Percentiles rank a stretch among this genome's conserved stretches.
These are phyloP conservation scores for Tyto alba DNA, from an alignment of 2,113 vertebrate genomes.

Conservation along the genomic window DNA sequence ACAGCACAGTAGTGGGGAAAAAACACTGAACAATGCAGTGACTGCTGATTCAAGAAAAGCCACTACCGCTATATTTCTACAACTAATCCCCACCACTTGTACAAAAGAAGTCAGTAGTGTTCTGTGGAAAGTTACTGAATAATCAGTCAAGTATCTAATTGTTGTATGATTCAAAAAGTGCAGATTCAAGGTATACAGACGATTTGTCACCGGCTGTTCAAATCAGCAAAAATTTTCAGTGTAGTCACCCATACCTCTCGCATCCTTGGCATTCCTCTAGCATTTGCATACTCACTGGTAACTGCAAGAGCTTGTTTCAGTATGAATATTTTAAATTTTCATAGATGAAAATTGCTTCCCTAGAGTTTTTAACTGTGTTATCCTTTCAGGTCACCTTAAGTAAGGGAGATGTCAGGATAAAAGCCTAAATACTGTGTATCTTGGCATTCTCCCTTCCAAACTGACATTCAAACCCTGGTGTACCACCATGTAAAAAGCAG, in stretches of 20 bases:
- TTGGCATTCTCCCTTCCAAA: neutral
- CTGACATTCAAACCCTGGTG: neutral
- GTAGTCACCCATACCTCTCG: neutral
- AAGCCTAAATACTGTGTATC: neutral
- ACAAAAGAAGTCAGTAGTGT: neutral
- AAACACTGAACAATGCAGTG: neutral
- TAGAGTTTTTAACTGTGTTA: neutral
- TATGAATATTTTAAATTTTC: neutral
- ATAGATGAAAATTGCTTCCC: neutral
- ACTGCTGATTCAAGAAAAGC: neutral
- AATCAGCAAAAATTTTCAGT: neutral
- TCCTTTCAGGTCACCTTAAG: neutral
- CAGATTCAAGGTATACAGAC: neutral
- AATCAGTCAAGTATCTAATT: neutral
- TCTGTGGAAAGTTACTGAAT: neutral
- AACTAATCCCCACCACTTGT: neutral
- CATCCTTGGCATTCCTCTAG: neutral
- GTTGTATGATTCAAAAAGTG: neutral
- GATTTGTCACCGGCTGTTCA: too few relatives aligned
- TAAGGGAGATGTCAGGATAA: neutral
- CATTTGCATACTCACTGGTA: neutral
- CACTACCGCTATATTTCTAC: neutral
- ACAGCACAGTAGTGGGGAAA: neutral
- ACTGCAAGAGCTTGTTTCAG: neutral
- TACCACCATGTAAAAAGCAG: too few relatives aligned